Conservation (phyloP, 2,113 vertebrate genomes). For the Clinocottus analis region DNA sequence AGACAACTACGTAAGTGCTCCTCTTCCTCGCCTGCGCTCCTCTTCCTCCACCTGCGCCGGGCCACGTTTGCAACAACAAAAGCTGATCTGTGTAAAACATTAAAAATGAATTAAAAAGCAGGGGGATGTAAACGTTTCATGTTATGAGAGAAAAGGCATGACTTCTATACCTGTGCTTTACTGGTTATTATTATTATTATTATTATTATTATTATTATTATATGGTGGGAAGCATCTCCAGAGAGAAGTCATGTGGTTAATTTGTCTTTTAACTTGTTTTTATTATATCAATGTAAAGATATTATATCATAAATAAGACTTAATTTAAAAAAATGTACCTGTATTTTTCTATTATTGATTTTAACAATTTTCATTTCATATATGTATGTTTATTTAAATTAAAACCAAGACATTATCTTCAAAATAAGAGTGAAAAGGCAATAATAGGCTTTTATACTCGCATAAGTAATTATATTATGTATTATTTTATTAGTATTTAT, state of each 20-base stretch:
- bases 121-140: constrained; percentile 3
- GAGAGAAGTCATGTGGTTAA: constrained; percentile 16
- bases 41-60: neutral
- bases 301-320: neutral
- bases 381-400: neutral
- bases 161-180: constrained; percentile 12
- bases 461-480: no score
- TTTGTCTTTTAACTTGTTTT: neutral
- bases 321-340: no score
- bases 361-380: no score
- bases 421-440: neutral
- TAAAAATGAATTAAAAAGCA: neutral
- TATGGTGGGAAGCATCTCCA: constrained; percentile 4
- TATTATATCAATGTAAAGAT: neutral
- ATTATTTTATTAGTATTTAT: neutral
- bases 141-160: constrained; percentile 8
- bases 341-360: no score
- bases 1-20: constrained; percentile 93
- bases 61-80: neutral
- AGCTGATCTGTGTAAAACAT: neutral
- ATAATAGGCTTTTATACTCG: neutral
- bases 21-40: neutral
- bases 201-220: no score
- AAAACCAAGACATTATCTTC: neutral
- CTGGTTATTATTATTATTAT: neutral